These are phyloP conservation scores for Drosophila eugracilis DNA, from an alignment of 1,140 invertebrate species.

Conservation along the genomic window DNA sequence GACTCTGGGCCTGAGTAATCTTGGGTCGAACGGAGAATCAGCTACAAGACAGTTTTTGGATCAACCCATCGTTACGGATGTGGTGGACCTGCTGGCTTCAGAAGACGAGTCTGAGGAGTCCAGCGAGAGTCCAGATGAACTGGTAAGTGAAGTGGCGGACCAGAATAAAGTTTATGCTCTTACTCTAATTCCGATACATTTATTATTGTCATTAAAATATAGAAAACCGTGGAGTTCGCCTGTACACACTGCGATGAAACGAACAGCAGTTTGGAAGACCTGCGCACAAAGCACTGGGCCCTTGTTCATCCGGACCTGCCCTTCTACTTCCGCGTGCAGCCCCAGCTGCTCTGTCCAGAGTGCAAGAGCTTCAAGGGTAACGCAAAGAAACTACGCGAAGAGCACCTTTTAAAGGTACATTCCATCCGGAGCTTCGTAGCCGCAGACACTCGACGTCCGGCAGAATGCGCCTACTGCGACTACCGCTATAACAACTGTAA, in stretches of 20 bases:
- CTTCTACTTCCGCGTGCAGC: conserved; percentile 64
- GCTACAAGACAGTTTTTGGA: background rate
- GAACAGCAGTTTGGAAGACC: conserved; percentile 9
- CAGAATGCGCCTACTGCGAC: conserved; percentile 57
- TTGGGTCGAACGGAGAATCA: too few species aligned
- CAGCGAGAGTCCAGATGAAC: conserved; percentile 2
- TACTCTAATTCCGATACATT: background rate
- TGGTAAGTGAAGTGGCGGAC: conserved; percentile 6
- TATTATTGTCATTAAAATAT: background rate
- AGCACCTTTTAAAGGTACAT: conserved; percentile 33
- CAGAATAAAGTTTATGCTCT: background rate
- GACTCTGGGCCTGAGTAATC: too few species aligned
- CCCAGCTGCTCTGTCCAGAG: conserved; percentile 39
- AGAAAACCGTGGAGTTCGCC: conserved; percentile 41
- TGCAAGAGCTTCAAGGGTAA: conserved; percentile 45
- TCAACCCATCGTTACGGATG: conserved; percentile 2
- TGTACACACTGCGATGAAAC: conserved; percentile 49
- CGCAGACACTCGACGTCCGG: conserved; percentile 32
- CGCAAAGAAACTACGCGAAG: conserved; percentile 41
- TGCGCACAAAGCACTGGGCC: conserved; percentile 54
- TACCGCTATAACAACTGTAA: conserved; percentile 18
- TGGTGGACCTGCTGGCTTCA: conserved; percentile 55
- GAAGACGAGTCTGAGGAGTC: conserved; percentile 42
- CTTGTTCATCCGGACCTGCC: conserved; percentile 37
- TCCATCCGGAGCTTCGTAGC: conserved; percentile 23